Evolutionary conservation across 2,888 invertebrate species (phyloP).

Genomic region (Eristalis arbustorum): DNA sequence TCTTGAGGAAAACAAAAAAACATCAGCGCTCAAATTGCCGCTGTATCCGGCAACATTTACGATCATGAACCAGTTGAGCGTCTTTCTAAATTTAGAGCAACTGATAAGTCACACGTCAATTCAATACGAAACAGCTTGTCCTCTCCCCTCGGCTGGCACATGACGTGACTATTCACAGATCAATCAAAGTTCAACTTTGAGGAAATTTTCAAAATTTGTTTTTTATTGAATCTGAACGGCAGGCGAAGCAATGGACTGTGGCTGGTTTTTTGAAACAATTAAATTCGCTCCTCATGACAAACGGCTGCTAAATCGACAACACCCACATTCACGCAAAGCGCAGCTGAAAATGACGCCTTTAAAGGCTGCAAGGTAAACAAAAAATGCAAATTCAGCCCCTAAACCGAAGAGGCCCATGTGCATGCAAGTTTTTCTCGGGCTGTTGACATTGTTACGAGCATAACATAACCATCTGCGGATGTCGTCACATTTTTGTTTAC

Average conservation of each 20-base stretch:
- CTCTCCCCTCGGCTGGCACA: neutral
- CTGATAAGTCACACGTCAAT: neutral
- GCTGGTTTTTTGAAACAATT: neutral
- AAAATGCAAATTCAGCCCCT: too few species aligned
- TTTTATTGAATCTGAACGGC: neutral
- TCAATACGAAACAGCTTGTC: neutral
- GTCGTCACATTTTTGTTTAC: neutral
- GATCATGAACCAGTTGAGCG: neutral
- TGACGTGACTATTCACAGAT: neutral
- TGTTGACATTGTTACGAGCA: neutral
- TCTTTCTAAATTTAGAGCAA: neutral
- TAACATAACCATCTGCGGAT: neutral
- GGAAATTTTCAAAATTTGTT: neutral
- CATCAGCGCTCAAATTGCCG: too few species aligned
- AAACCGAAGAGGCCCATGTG: too few species aligned
- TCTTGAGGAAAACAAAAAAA: too few species aligned
- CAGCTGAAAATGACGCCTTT: neutral
- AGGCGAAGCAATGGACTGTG: neutral
- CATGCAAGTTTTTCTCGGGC: too few species aligned
- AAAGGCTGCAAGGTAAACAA: neutral
- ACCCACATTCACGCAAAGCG: neutral
- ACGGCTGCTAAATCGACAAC: neutral
- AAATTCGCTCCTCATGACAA: neutral
- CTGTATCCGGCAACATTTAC: neutral
- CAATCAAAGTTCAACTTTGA: neutral